Evolutionary conservation across 1,140 invertebrate species (phyloP).

Genomic region (Wasmannia auropunctata): DNA sequence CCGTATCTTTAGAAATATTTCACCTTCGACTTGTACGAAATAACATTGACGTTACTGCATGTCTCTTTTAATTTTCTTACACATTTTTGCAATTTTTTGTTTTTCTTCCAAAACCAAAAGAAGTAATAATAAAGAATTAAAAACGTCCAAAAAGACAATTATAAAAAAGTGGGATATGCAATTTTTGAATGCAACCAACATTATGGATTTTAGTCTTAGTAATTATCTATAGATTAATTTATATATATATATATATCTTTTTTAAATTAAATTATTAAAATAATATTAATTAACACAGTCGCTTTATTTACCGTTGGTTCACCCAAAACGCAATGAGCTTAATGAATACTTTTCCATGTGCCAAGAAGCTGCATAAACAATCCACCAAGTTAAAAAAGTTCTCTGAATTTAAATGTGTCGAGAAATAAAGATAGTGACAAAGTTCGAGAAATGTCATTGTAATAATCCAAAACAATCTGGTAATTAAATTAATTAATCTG

Average conservation of each 20-base stretch:
- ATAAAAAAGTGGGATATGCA: background rate
- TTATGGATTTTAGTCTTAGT: background rate
- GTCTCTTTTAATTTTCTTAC: background rate
- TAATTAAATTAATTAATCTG: background rate
- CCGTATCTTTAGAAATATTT: background rate
- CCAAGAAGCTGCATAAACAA: slow-evolving; percentile 20
- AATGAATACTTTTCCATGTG: background rate
- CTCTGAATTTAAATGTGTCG: background rate
- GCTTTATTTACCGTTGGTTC: slow-evolving; percentile 18
- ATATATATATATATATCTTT: background rate
- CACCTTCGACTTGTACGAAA: background rate
- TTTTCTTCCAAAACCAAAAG: background rate
- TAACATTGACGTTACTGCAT: background rate
- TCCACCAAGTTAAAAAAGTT: slow-evolving; percentile 42
- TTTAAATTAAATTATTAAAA: background rate
- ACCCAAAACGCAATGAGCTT: slow-evolving; percentile 31
- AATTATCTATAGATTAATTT: background rate
- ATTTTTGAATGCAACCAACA: background rate
- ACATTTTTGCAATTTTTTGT: background rate
- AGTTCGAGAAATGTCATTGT: background rate
- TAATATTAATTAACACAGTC: background rate
- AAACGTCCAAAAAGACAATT: background rate
- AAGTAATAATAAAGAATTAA: background rate
- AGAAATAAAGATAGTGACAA: slow-evolving; percentile 5
- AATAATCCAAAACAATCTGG: slow-evolving; percentile 21